Evolutionary conservation across 2,888 invertebrate genomes (phyloP).

Genomic region (Athrips mouffetella): DNA sequence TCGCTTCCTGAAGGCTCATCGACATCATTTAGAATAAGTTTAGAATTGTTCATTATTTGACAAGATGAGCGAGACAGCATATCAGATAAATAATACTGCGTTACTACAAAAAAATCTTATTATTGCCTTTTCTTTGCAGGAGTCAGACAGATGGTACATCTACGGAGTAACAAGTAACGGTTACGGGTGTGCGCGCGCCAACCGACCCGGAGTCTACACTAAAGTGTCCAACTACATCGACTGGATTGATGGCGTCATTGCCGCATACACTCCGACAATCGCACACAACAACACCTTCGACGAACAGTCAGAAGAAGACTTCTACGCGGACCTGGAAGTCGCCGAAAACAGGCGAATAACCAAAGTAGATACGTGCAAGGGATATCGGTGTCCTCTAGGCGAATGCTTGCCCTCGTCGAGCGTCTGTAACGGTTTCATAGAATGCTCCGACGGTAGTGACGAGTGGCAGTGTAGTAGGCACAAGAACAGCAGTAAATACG

Average conservation of each 20-base stretch:
- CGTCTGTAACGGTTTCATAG: slow-evolving; percentile 87
- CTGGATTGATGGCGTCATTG: slow-evolving; percentile 82
- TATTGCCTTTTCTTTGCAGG: slow-evolving; percentile 40
- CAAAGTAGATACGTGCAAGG: slow-evolving; percentile 74
- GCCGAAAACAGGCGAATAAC: slow-evolving; percentile 59
- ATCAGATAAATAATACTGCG: too few species aligned
- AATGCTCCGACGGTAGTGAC: slow-evolving; percentile 87
- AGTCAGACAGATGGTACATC: slow-evolving; percentile 71
- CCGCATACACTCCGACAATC: slow-evolving; percentile 49
- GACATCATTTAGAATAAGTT: too few species aligned
- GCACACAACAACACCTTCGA: slow-evolving; percentile 35
- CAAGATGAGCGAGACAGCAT: too few species aligned
- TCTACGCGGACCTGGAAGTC: slow-evolving; percentile 61
- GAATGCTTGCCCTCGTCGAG: slow-evolving; percentile 84
- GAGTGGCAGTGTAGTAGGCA: slow-evolving; percentile 78
- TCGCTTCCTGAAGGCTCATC: too few species aligned
- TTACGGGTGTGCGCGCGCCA: slow-evolving; percentile 87
- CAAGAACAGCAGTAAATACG: slow-evolving; percentile 45
- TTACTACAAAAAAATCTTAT: not conserved
- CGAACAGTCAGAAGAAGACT: slow-evolving; percentile 48
- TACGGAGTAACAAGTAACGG: slow-evolving; percentile 88
- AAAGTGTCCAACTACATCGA: slow-evolving; percentile 86
- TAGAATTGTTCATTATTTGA: too few species aligned
- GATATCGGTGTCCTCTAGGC: slow-evolving; percentile 86
- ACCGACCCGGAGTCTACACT: slow-evolving; percentile 88